phyloP scores from a whole-genome alignment of 2,113 vertebrate genomes.

The Ivindomyrus marchei region DNA sequence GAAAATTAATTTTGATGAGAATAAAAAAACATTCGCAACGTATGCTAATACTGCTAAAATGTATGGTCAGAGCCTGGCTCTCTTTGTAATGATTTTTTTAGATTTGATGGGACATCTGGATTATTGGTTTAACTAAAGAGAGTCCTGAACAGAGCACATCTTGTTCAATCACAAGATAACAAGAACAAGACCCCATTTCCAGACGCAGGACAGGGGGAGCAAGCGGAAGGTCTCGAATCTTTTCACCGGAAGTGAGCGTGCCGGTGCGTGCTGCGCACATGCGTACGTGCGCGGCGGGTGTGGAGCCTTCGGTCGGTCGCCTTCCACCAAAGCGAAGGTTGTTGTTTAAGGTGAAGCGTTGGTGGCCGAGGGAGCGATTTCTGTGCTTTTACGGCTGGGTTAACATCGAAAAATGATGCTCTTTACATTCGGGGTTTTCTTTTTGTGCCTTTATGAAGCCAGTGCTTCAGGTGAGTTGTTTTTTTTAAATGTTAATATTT shows the following conservation, averaged over 20 bases:
- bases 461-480: conserved; percentile 10
- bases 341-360: neutral
- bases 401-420: conserved; percentile 8
- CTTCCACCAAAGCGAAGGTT: neutral
- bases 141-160: neutral
- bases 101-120: neutral
- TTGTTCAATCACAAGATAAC: neutral
- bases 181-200: neutral
- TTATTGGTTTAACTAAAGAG: neutral
- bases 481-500: neutral
- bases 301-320: neutral
- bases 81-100: neutral
- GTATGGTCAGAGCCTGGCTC: neutral
- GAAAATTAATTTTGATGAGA: neutral
- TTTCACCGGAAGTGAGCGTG: conserved; percentile 22
- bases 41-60: neutral
- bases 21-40: neutral
- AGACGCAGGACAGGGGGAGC: neutral
- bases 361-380: neutral
- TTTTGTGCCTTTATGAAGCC: conserved; percentile 1
- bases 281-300: neutral
- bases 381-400: neutral
- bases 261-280: neutral
- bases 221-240: neutral
- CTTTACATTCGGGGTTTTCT: neutral